Evolutionary conservation across 2,888 invertebrate genomes (phyloP).

Genomic region (Eristalis intricaria): DNA sequence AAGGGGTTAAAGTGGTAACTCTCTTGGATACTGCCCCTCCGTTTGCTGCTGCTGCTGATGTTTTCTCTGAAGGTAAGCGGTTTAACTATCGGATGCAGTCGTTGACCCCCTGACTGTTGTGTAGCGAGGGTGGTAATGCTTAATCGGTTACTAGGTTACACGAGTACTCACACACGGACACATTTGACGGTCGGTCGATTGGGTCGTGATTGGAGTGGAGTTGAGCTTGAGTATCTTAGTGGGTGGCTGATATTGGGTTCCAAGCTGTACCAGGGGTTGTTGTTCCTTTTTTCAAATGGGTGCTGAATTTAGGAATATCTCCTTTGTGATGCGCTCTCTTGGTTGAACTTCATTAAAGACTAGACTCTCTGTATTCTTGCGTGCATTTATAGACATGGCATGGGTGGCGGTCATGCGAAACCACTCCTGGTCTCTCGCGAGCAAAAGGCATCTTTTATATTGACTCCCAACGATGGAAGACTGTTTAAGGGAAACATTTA

Average conservation of each 20-base stretch:
- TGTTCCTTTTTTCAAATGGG: neutral
- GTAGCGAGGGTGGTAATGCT: neutral
- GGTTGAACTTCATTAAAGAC: too few species aligned
- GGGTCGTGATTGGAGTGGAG: neutral
- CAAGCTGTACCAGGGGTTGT: neutral
- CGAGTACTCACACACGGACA: neutral
- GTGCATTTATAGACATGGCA: too few species aligned
- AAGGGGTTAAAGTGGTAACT: neutral
- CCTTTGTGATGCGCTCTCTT: too few species aligned
- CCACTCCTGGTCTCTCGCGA: too few species aligned
- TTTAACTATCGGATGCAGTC: neutral
- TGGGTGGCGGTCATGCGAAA: too few species aligned
- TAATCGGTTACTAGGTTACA: neutral
- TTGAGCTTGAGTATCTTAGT: neutral
- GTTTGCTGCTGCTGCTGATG: neutral
- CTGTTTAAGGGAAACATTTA: too few species aligned
- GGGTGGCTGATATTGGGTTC: neutral
- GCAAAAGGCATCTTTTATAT: too few species aligned
- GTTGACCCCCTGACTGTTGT: neutral
- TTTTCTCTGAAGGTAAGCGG: neutral
- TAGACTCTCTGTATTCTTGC: too few species aligned
- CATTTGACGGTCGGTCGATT: neutral
- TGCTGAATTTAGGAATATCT: too few species aligned
- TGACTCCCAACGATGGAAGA: too few species aligned
- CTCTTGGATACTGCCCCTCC: neutral